Evolutionary conservation across 2,113 vertebrate genomes (phyloP), one percentile per base, ranked within the genome.

Genomic region (Dicentrarchus labrax): DNA sequence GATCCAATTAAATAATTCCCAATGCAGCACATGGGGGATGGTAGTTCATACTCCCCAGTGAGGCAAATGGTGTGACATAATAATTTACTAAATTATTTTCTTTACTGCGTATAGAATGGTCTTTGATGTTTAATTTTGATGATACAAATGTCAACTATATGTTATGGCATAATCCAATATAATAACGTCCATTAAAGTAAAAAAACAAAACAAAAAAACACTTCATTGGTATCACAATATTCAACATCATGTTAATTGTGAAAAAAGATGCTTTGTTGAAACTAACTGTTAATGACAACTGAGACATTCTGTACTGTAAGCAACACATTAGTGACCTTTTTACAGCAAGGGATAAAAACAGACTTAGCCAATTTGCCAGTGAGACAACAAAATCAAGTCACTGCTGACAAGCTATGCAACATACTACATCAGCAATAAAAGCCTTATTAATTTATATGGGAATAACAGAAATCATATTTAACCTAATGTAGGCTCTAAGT

Each of bases 401-500:
- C 69, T 76, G 81, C 80, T 83, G 79, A 91, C 60, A 83, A 87
- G 75, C 83, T 86, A 80, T 85, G 86, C 80, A 85, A 89, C 60
- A 80, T 74, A 89, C 76, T 89, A 89, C 77, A 73, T 87, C 22
- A 90, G 85, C 84, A 69, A 86, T 82, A 88, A 80, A 92, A 84
- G 68, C 24, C 67, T 88, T 88, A 87, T 76, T 43, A 24, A 84
- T 87, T 88, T 87, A 79, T 72, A 79, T 69, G 68, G 76, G 83
- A 70, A 79, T 80, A 78, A 87, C 77, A 86, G 65, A 90, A 93
- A 89, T 91, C 83, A 91, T 94, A 91, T 88, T 86, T 59, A 90
- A 94, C 90, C 92, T 94, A 94, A 94, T 94, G 93, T 93, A 94
- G 92, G 93, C 84, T 94, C 91, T 91, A 95, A 95, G 95, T 95